Percentiles rank a stretch among this genome's conserved stretches.
Conservation (phyloP, 2,113 vertebrate species). For the Halichoeres trimaculatus region DNA sequence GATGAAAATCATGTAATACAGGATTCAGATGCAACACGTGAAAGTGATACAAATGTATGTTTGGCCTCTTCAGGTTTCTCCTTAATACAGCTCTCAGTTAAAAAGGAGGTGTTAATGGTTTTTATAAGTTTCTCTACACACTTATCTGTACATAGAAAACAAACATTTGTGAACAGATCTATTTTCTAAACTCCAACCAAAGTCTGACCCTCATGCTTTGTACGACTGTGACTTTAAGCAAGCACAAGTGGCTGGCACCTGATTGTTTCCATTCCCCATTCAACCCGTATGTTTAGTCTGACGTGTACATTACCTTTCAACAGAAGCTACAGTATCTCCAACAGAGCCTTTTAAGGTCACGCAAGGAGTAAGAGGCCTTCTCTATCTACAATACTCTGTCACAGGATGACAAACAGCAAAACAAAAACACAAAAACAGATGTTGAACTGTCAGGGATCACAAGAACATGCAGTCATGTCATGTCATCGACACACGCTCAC, state of each 20-base stretch:
- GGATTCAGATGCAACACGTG: too few species aligned
- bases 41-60: too few species aligned
- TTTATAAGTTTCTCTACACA: too few species aligned
- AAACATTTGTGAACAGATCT: background rate
- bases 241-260: constrained; percentile 15
- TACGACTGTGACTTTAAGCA: background rate
- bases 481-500: background rate
- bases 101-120: too few species aligned
- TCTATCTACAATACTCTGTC: background rate
- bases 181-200: background rate
- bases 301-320: background rate
- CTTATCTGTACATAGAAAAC: too few species aligned
- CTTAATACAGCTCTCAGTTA: too few species aligned
- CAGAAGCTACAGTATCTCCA: constrained; percentile 16
- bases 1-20: background rate
- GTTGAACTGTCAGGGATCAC: background rate
- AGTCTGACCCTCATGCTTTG: background rate
- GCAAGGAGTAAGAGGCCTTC: background rate
- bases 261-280: constrained; percentile 8
- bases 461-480: background rate
- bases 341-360: constrained; percentile 52
- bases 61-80: too few species aligned
- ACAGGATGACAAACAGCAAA: constrained; percentile 15
- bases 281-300: background rate
- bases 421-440: constrained; percentile 36